Conservation (phyloP, 2,113 vertebrate species). For the Jacana jacana region DNA sequence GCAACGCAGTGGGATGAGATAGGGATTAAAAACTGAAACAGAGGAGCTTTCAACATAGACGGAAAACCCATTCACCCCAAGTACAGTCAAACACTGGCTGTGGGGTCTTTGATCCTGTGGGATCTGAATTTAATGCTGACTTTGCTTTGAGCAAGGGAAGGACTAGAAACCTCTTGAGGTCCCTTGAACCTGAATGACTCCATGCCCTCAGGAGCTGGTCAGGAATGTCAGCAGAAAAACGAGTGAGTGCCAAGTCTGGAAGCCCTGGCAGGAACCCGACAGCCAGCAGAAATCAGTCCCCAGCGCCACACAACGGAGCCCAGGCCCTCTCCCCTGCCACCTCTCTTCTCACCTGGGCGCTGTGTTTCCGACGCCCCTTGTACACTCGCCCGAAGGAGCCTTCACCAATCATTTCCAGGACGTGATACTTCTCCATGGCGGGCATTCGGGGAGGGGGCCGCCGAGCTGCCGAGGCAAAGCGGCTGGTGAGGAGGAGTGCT, state of each 20-base stretch:
- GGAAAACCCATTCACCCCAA: background rate
- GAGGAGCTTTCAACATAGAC: background rate
- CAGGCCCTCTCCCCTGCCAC: background rate
- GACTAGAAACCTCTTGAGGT: background rate
- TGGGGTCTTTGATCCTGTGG: background rate
- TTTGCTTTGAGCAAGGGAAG: background rate
- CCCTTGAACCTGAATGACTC: background rate
- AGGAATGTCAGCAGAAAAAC: background rate
- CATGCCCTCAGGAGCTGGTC: background rate
- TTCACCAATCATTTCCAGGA: constrained; percentile 90
- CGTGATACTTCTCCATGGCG: constrained; percentile 86
- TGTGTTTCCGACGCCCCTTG: constrained; percentile 87
- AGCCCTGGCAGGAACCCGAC: background rate
- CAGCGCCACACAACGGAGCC: background rate
- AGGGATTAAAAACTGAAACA: background rate
- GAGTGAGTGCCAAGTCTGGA: background rate
- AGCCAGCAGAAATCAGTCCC: background rate
- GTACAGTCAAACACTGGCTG: background rate
- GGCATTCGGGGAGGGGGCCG: background rate
- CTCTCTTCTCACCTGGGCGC: constrained; percentile 82
- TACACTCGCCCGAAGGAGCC: constrained; percentile 94
- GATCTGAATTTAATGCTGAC: background rate
- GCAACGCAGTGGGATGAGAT: accelerated
- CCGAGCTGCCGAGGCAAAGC: background rate
- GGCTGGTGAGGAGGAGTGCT: background rate